A percentile compares a stretch with the other conserved stretches of the same genome.
Evolutionary conservation across 2,888 invertebrate genomes (phyloP).

Genomic region (Apantesis nais): DNA sequence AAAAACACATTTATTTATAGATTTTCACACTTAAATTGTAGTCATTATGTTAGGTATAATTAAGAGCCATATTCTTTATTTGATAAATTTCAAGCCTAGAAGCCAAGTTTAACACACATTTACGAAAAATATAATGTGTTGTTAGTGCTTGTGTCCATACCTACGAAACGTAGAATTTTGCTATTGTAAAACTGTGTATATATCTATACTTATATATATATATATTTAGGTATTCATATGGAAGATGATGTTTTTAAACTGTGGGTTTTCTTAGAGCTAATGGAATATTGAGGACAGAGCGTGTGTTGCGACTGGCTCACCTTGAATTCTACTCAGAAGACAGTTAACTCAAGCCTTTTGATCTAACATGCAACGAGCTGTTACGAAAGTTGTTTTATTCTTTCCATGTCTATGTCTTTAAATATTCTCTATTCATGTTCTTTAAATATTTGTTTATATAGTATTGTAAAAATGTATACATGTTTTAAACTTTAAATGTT

Average conservation of each 20-base stretch:
- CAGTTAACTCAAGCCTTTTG: conserved; percentile 60
- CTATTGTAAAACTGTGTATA: conserved; percentile 19
- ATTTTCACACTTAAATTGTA: neutral
- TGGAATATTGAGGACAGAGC: conserved; percentile 50
- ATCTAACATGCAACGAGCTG: conserved; percentile 38
- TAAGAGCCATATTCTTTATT: conserved; percentile 10
- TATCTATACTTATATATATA: neutral
- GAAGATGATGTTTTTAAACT: conserved; percentile 31
- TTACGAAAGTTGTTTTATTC: conserved; percentile 36
- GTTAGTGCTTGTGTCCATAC: conserved; percentile 25
- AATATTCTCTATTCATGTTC: too few relatives aligned
- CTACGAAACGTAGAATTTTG: conserved; percentile 35
- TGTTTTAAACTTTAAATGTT: too few relatives aligned
- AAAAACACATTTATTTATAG: neutral
- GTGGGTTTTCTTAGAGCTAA: conserved; percentile 36
- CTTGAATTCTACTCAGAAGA: conserved; percentile 74
- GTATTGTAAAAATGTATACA: neutral
- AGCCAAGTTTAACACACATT: conserved; percentile 25
- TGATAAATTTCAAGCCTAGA: conserved; percentile 9
- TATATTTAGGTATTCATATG: neutral
- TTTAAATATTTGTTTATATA: neutral
- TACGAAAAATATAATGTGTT: conserved; percentile 23
- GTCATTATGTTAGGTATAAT: conserved; percentile 13
- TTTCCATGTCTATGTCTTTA: neutral
- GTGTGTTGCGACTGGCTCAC: conserved; percentile 69